Percentiles rank a stretch among this genome's conserved stretches.
Evolutionary conservation across 2,888 invertebrate genomes (phyloP).

Genomic region (Laothoe populi): DNA sequence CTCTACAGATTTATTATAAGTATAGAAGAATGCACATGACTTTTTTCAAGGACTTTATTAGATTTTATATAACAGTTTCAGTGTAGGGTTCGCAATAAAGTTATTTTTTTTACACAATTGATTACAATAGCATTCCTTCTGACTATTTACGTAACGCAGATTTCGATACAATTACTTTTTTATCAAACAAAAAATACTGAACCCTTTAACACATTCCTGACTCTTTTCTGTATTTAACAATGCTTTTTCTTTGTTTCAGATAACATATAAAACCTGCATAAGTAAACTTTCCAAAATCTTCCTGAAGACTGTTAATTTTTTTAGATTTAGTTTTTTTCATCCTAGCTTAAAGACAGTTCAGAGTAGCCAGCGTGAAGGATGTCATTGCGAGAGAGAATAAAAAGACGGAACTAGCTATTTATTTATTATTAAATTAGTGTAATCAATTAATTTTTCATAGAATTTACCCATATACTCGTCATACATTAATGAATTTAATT

Average conservation of each 20-base stretch:
- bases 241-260: conserved; percentile 70
- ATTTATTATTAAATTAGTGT: conserved; percentile 69
- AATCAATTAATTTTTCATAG: conserved; percentile 54
- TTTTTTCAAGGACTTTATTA: no score
- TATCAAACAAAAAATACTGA: no score
- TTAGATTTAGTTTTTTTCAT: conserved; percentile 62
- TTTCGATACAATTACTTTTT: no score
- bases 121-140: no score
- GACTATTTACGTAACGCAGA: no score
- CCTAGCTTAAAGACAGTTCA: conserved; percentile 58
- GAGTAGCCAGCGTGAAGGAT: conserved; percentile 59
- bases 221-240: conserved; percentile 27
- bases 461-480: conserved; percentile 28
- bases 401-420: conserved; percentile 82
- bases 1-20: no score
- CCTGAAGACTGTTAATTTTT: conserved; percentile 79
- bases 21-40: no score
- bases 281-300: conserved; percentile 79
- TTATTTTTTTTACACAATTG: no score
- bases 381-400: conserved; percentile 80
- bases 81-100: no score
- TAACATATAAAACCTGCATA: conserved; percentile 72
- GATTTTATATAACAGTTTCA: no score
- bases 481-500: conserved; percentile 48
- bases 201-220: no score